Conservation (phyloP, 2,888 invertebrate genomes). For the Harmothoe impar region DNA sequence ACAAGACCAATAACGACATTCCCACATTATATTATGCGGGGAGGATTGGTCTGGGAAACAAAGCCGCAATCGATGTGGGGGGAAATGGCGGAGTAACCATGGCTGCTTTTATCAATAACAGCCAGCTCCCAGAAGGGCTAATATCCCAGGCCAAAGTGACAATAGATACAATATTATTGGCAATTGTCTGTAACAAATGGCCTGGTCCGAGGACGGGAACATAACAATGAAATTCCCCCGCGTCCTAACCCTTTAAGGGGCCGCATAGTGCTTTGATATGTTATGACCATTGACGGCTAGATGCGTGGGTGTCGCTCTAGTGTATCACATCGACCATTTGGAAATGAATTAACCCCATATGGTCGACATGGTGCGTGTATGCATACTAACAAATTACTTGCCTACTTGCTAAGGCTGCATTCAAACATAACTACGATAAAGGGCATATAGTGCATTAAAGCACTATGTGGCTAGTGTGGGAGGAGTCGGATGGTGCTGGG, state of each 20-base stretch:
- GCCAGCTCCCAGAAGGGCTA: background rate
- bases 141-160: background rate
- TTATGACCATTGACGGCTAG: too few species aligned
- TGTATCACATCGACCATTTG: too few species aligned
- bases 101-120: background rate
- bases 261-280: too few species aligned
- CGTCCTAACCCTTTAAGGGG: background rate
- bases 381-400: too few species aligned
- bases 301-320: too few species aligned
- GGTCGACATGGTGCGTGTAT: too few species aligned
- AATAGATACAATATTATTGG: slow-evolving; percentile 25
- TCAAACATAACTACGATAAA: too few species aligned
- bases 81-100: slow-evolving; percentile 4
- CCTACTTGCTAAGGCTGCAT: too few species aligned
- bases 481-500: background rate
- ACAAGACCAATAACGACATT: too few species aligned
- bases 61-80: background rate
- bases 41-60: background rate
- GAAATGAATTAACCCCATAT: too few species aligned
- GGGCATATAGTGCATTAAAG: too few species aligned
- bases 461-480: background rate
- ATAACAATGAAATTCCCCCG: slow-evolving; percentile 16
- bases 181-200: background rate
- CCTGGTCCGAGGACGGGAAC: background rate
- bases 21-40: background rate